These are phyloP conservation scores for Dasypus novemcinctus DNA, from an alignment of 2,113 vertebrate genomes.

Conservation along the genomic window DNA sequence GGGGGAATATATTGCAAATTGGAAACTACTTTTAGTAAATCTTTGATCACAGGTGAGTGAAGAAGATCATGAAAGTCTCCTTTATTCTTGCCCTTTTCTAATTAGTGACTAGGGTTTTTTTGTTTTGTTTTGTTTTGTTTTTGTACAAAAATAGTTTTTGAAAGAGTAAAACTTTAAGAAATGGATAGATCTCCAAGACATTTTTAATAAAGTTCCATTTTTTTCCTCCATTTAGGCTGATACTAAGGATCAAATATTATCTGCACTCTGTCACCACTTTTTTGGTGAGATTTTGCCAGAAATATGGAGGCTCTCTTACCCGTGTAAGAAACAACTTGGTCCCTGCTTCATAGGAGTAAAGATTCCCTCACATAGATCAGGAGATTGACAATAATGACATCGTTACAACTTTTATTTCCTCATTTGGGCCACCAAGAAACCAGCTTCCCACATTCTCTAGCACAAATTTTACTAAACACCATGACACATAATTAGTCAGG, in stretches of 20 bases:
- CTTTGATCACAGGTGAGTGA: background rate
- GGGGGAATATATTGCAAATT: background rate
- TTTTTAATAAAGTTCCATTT: background rate
- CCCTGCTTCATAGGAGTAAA: background rate
- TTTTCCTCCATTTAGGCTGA: background rate
- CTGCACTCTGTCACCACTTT: background rate
- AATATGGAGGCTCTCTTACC: background rate
- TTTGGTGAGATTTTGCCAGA: background rate
- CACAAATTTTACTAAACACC: background rate
- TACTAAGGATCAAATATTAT: background rate
- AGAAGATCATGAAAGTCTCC: background rate
- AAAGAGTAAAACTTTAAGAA: background rate
- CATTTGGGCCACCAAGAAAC: too few relatives aligned
- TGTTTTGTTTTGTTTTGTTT: conserved; percentile 46
- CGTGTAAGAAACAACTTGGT: background rate
- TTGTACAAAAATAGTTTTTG: background rate
- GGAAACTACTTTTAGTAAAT: conserved; percentile 20
- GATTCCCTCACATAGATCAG: too few relatives aligned
- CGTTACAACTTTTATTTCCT: too few relatives aligned
- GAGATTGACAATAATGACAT: too few relatives aligned
- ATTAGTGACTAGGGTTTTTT: background rate
- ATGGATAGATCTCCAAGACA: accelerated
- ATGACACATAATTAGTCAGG: background rate
- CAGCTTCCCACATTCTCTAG: background rate
- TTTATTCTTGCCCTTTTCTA: background rate